Evolutionary conservation across 2,888 invertebrate species (phyloP).

Genomic region (Eueremaeus valkanovi): DNA sequence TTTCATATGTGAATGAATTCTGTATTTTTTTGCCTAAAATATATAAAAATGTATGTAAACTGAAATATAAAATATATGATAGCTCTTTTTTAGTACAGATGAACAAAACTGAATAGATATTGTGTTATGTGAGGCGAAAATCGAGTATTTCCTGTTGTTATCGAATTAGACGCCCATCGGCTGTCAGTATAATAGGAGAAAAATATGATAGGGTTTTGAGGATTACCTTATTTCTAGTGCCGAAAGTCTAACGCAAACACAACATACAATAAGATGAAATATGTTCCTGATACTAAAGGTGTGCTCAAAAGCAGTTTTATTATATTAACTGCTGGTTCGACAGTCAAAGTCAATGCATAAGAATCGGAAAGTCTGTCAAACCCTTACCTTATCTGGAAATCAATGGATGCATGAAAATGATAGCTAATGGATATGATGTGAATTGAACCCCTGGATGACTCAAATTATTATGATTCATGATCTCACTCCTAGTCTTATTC

Average conservation of each 20-base stretch:
- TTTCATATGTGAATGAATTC: not conserved
- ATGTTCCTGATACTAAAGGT: not conserved
- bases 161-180: not conserved
- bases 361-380: no score
- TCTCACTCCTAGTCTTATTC: not conserved
- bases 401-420: not conserved
- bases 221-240: not conserved
- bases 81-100: not conserved
- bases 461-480: constrained; percentile 21
- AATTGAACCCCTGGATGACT: not conserved
- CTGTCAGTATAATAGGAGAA: not conserved
- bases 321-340: not conserved
- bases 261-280: not conserved
- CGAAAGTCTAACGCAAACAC: no score
- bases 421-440: constrained; percentile 18
- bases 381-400: not conserved
- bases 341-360: not conserved
- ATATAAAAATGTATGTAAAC: not conserved
- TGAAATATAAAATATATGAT: not conserved
- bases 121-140: not conserved
- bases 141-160: not conserved
- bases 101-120: no score
- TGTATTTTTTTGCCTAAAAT: not conserved
- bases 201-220: not conserved
- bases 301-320: not conserved